Evolutionary conservation across 2,888 invertebrate genomes (phyloP).

Genomic region (Pristionchus mayeri): DNA sequence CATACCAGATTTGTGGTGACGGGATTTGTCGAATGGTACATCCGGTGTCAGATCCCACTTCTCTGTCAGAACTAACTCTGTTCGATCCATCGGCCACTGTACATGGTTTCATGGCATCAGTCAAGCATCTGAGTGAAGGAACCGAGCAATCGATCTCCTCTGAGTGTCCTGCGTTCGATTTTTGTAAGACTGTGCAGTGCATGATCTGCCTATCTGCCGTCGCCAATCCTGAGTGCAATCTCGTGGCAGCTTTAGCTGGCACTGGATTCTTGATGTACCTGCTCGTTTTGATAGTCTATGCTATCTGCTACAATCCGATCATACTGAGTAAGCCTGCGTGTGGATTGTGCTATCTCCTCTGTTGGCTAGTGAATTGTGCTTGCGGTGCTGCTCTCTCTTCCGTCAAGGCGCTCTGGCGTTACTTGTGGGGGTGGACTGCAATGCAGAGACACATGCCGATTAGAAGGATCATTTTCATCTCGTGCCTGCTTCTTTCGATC

Average conservation of each 20-base stretch:
- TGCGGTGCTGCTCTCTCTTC: too few relatives aligned
- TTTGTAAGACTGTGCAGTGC: background rate
- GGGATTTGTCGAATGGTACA: background rate
- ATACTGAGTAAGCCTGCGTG: too few relatives aligned
- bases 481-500: too few relatives aligned
- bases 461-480: too few relatives aligned
- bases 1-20: slow-evolving; percentile 15
- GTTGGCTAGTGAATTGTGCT: too few relatives aligned
- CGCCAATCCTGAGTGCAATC: slow-evolving; percentile 11
- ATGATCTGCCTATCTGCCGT: background rate
- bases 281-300: background rate
- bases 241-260: background rate
- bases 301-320: too few relatives aligned
- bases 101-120: background rate
- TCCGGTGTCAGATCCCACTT: background rate
- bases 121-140: background rate
- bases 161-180: background rate
- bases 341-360: too few relatives aligned
- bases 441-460: too few relatives aligned
- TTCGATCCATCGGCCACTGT: background rate
- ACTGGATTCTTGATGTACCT: background rate
- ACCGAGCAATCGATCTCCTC: background rate
- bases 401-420: too few relatives aligned
- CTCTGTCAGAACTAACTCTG: background rate
- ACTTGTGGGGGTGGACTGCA: too few relatives aligned